Base-by-base conservation (phyloP, 2,797 vertebrate species). In the Psittacula derbiana region DNA sequence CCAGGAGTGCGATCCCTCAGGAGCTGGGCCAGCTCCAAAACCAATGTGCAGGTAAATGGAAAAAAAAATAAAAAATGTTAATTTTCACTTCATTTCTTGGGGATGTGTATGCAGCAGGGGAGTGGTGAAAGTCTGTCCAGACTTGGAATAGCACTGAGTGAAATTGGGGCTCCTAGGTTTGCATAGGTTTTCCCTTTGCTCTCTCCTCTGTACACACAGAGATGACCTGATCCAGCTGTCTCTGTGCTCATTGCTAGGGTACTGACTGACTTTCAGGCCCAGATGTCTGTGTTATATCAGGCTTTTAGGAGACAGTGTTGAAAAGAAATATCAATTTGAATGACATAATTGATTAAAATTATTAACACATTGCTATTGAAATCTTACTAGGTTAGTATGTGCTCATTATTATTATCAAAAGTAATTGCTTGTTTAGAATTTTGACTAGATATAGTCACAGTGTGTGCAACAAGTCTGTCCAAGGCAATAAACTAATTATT, bases 11-110 rank as follows among this genome's bases (percentile, higher is more conserved):
- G 99, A 98, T 95, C 98, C 99, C 2, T 98, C 98, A 1, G 98
- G 98, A 41, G 88, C 96, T 43, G 98, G 98, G 53, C 98, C 99
- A 12, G 96, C 98, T 70, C 99, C 99, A 41, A 99, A 98, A 97
- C 99, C 99, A 25, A 93, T 99, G 72, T 99, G 99, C 99, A 99
- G 99, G 99, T 99, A 98, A 97, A 83, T 88, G 17, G 38, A 73
- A 57, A 57, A 53, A 86, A 5, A 55, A 57, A 40, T 13, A 38
- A 70, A 70, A 74, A 43, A 30, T 41, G 27, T 24, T 86, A 9
- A 3, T 71, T 36, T 92, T 85, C 57, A 41, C 64, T 80, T 94
- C 8, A 43, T 67, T 92, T 89, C 0, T 0, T 40, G 80, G 75
- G 89, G 36, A 46, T 81, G 2, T 66, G 13, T 64, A 55, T 23